These are phyloP conservation scores for Petrocephalus sullivani DNA, from an alignment of 2,797 vertebrate genomes.

Conservation along the genomic window DNA sequence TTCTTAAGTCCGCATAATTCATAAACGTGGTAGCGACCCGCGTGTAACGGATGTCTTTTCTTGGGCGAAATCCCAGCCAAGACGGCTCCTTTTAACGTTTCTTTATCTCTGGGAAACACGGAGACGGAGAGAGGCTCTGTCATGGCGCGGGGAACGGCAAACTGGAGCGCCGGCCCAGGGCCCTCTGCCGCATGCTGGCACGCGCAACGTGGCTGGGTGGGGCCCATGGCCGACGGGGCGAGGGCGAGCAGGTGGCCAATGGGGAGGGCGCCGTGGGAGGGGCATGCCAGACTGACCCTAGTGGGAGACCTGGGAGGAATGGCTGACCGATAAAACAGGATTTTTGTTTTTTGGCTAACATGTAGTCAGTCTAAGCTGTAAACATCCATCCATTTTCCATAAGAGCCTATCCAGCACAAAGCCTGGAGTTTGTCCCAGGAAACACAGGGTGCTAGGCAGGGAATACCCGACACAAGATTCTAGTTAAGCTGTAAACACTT, in stretches of 20 bases:
- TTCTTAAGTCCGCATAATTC: conserved; percentile 16
- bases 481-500: neutral
- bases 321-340: neutral
- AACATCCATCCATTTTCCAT: neutral
- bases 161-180: neutral
- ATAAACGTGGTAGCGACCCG: neutral
- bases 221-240: neutral
- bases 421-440: neutral
- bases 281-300: neutral
- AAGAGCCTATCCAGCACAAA: neutral
- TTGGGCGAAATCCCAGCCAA: neutral
- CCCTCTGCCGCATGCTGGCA: neutral
- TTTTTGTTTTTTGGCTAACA: neutral
- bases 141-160: neutral
- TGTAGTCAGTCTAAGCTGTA: neutral
- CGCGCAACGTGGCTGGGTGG: neutral
- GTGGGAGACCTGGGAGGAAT: neutral
- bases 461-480: neutral
- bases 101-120: neutral
- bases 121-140: neutral
- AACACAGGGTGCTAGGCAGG: neutral
- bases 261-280: neutral
- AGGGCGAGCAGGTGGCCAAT: neutral
- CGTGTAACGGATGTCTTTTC: neutral
- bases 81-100: neutral